Evolutionary conservation across 2,797 vertebrate species (phyloP).

Genomic region (Macrochelys suwanniensis): DNA sequence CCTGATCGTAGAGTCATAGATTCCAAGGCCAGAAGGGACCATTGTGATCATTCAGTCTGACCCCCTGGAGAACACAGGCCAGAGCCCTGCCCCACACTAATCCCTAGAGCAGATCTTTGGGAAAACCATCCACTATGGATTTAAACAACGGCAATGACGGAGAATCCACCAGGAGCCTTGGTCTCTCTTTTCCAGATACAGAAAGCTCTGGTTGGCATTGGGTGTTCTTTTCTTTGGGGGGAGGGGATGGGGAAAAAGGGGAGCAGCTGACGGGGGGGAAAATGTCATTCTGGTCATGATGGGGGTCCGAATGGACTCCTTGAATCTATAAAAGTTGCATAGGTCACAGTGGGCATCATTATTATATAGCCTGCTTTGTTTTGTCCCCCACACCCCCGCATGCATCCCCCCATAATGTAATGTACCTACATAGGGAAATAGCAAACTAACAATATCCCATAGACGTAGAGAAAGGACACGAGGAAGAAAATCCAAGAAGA

Average conservation of each 20-base stretch:
- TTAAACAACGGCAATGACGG: neutral
- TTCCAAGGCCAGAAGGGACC: neutral
- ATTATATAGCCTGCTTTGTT: neutral
- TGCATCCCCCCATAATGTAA: neutral
- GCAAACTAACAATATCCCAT: neutral
- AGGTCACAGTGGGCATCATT: no score
- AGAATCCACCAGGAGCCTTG: neutral
- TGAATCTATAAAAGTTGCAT: neutral
- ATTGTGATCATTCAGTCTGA: neutral
- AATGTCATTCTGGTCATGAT: neutral
- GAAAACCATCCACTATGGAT: neutral
- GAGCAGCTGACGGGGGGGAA: no score
- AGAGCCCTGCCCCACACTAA: neutral
- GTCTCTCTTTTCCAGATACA: neutral
- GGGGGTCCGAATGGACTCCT: neutral
- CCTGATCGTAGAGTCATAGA: neutral
- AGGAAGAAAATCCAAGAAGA: neutral
- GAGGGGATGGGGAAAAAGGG: neutral
- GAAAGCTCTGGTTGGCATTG: neutral
- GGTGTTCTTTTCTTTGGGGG: neutral
- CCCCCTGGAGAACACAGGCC: no score
- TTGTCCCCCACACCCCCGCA: no score
- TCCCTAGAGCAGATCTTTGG: neutral
- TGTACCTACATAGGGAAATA: neutral
- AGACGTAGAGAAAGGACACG: neutral